Base-by-base conservation (phyloP, 2,888 invertebrate species). In the Agrenia bidenticulata region DNA sequence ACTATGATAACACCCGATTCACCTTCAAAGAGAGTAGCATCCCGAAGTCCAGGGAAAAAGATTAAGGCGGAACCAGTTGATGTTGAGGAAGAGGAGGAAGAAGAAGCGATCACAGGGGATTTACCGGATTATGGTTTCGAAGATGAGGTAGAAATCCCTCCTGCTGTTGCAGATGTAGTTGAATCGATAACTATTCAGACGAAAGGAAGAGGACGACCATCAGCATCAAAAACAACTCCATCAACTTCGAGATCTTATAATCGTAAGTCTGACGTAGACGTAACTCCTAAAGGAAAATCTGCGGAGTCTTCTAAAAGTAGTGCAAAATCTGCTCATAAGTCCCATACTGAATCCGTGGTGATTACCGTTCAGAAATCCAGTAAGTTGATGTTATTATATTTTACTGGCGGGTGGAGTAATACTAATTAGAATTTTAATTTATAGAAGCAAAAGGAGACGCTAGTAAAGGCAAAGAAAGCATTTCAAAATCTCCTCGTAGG, bases 1-100 rank as follows among this genome's bases (percentile, higher is more conserved):
- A 86, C 91, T 77, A 88, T 92, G 21, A 90, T 90, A 78, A 73
- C 75, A 23, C 89, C 87, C 70, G 86, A 89, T 50, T 27, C 27
- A 4, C 11, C 32, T 7, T 7, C 11, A 11, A 55, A 55, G 5
- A 55, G 19, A n/a, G 45, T 17, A 5, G 5, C 13, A 15, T 23
- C 23, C 19, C 89, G 58, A 21, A 61, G 68, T 15, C 69, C 73
- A 17, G 56, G 70, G 1, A 77, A 75, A 32, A 73, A 72, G 51
- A 68, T 73, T 15, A 75, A 75, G 50, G 63, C 65, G 4, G 75
- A 76, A 50, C 70, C 72, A 2, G 61, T 63, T 13, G 72, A 73
- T n/a, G 55, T 51, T 9, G 61, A 54, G 26, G 32, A 32, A 7
- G 63, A 65, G 11, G 66, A 56, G 0, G 67, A 66, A 32, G 64